Percentiles rank a stretch among this genome's conserved stretches.
Conservation (phyloP, 2,888 invertebrate species). For the Netelia fuscicornis region DNA sequence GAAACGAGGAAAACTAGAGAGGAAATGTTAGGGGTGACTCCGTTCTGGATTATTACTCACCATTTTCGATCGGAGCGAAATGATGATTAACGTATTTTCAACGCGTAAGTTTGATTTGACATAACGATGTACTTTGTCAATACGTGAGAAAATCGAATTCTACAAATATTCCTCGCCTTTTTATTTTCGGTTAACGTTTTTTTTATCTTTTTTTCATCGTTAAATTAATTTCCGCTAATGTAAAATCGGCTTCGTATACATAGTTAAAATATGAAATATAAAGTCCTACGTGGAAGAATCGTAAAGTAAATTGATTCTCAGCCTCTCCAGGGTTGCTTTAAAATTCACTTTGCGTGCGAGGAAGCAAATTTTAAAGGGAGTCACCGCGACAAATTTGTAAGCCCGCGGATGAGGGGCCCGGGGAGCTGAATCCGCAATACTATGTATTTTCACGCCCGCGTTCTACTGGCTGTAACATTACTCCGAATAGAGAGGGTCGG, state of each 20-base stretch:
- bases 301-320: not conserved
- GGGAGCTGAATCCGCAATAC: conserved; percentile 27
- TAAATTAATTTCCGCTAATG: no score
- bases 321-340: not conserved
- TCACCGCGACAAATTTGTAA: conserved; percentile 8
- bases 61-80: no score
- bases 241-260: no score
- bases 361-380: conserved; percentile 17
- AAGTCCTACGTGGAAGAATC: not conserved
- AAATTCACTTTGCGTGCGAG: not conserved
- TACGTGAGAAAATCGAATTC: no score
- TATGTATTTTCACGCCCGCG: conserved; percentile 35
- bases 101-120: no score
- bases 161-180: no score
- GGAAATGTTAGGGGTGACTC: no score
- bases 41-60: no score
- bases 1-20: not conserved
- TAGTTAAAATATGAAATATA: not conserved
- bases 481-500: conserved; percentile 20
- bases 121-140: no score
- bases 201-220: no score
- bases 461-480: conserved; percentile 1
- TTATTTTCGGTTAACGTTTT: no score
- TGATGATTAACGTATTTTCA: no score
- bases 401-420: not conserved